Evolutionary conservation across 1,140 invertebrate genomes (phyloP), one percentile per base, ranked within the genome.

Genomic region (Penaeus chinensis): DNA sequence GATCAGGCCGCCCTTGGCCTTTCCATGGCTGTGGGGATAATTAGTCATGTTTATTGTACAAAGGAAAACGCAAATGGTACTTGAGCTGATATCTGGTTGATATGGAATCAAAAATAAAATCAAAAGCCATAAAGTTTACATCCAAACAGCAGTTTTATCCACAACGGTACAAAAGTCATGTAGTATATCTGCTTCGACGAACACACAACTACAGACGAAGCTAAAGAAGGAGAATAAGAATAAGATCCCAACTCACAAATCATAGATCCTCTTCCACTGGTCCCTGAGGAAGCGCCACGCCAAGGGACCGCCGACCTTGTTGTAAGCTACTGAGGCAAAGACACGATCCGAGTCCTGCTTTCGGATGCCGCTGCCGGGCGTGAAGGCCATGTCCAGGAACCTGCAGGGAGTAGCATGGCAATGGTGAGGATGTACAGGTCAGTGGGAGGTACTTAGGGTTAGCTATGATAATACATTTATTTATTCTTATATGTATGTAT

Each of bases 261-360:
- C 62, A 32, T 81, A 86, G 62, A 86, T 86, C n/a, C 32, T 78
- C 3, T 61, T 71, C 84, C 84, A 86, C 24, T 80, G 62, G 77
- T 79, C 60, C 24, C 78, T 79, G 60, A 96, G 92, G 91, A 95
- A 96, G 90, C 94, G 94, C 90, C 96, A 96, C 0, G 95, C 95
- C 27, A 97, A 93, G 10, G 95, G 94, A 22, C 91, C 69, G 20
- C 92, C 92, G 37, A 91, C 84, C 5, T 84, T 32, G 69, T 95
- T 96, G 32, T 92, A 91, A 16, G 94, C 93, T 0, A 97, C 94
- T 0, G 93, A 90, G 11, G 92, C 91, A 89, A 96, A 95, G 1
- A 95, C 94, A 27, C 91, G 91, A 22, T 91, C 92, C 3, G 94
- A 93, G 92, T 97, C 96, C 92, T 96, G 96, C 27, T 93, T 94